Evolutionary conservation across 2,113 vertebrate species (phyloP), one percentile per base, ranked within the genome.

Genomic region (Uria lomvia): DNA sequence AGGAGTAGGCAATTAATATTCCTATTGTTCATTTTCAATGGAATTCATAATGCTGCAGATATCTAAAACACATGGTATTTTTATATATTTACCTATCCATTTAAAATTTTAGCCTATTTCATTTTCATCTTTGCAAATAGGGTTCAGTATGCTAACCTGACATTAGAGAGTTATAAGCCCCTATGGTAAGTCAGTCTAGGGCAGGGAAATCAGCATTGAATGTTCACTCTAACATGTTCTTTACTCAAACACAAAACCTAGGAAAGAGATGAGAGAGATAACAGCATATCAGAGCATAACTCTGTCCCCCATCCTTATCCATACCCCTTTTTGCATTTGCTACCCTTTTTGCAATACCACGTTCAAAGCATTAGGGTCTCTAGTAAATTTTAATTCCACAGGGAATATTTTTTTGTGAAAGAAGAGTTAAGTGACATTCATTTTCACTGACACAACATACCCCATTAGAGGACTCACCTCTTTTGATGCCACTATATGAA

Each of bases 401-500:
- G 17, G 55, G 52, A 87, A 7, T 52, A 45, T 43, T 86, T 93
- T 93, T 93, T 66, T 58, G 6, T 80, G 52, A 75, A 50, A 36
- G 8, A 53, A 66, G 38, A 47, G 40, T 49, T 34, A 45, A 11
- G 32, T 18, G 47, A 82, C 5, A 32, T 12, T 30, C 1, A 1
- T 70, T 47, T 63, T 68, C 32, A 70, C 29, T 29, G 50, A 27
- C 40, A 56, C 1, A 2, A 45, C 14, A 38, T 4, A 72, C 23
- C 17, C 22, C 65, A 23, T 9, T 4, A 70, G 23, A 65, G 32
- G 27, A 27, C 98, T 78, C 80, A 99, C 99, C 99, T 99, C 99
- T 99, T 96, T 99, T 99, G 94, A 99, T 99, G 70, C 99, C 99
- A 0, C 99, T 99, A 60, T 99, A 99, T 13, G 99, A 99, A 97